Evolutionary conservation across 2,797 vertebrate genomes (phyloP).

Genomic region (Zenarchopterus dispar): DNA sequence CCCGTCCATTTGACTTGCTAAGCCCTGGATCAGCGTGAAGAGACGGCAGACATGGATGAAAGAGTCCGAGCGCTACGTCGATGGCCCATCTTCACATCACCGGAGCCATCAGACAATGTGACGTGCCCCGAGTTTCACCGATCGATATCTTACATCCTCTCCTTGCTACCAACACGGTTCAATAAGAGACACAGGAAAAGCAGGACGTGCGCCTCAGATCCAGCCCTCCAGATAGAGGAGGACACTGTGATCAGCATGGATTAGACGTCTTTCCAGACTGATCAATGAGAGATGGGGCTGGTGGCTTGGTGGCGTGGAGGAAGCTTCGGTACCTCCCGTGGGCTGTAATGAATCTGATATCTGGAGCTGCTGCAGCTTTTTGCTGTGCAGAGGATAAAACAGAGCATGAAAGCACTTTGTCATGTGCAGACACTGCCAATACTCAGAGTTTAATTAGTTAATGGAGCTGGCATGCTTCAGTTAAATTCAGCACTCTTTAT

Average conservation of each 20-base stretch:
- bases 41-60: slow-evolving; percentile 32
- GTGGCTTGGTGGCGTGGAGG: slow-evolving; percentile 28
- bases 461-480: not conserved
- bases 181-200: slow-evolving; percentile 39
- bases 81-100: slow-evolving; percentile 29
- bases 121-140: slow-evolving; percentile 36
- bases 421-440: not conserved
- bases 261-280: slow-evolving; percentile 53
- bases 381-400: slow-evolving; percentile 35
- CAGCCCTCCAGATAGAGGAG: slow-evolving; percentile 36
- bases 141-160: slow-evolving; percentile 40
- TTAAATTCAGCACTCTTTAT: not conserved
- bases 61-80: slow-evolving; percentile 53
- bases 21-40: slow-evolving; percentile 48
- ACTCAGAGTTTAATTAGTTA: not conserved
- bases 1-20: slow-evolving; percentile 39
- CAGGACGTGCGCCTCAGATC: slow-evolving; percentile 25
- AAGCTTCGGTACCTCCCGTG: slow-evolving; percentile 52
- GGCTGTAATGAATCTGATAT: slow-evolving; percentile 56
- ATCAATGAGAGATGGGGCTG: slow-evolving; percentile 59
- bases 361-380: slow-evolving; percentile 23
- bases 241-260: slow-evolving; percentile 65
- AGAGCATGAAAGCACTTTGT: not conserved
- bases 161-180: slow-evolving; percentile 23
- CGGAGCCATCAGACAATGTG: slow-evolving; percentile 33